These are phyloP conservation scores for Saccostrea echinata DNA, from an alignment of 1,140 invertebrate genomes.

Conservation along the genomic window DNA sequence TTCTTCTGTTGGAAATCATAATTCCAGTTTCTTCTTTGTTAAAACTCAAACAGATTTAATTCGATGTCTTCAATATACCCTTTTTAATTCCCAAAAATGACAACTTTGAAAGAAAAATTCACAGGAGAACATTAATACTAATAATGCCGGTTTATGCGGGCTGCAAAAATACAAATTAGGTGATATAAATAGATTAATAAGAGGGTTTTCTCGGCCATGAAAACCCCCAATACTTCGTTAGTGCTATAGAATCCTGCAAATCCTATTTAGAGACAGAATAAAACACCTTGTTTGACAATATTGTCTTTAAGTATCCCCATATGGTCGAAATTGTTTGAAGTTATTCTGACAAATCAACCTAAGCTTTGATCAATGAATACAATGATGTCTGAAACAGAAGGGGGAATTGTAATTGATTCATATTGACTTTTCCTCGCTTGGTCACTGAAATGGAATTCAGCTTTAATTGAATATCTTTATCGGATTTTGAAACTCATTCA, in stretches of 20 bases:
- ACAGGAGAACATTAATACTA: not conserved
- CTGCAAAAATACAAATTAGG: constrained; percentile 9
- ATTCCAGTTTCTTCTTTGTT: not conserved
- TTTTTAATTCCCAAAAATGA: not conserved
- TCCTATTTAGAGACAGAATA: not conserved
- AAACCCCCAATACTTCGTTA: constrained; percentile 7
- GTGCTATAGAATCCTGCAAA: not conserved
- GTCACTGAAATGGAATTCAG: not conserved
- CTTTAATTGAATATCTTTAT: not conserved
- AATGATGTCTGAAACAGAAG: not conserved
- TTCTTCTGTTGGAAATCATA: no score
- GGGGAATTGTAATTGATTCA: not conserved
- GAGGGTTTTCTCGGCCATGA: not conserved
- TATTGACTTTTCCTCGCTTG: not conserved
- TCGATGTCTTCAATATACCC: not conserved
- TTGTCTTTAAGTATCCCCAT: constrained; percentile 14
- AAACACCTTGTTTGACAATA: not conserved
- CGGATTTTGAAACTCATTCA: no score
- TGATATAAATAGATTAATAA: constrained; percentile 7
- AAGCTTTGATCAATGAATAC: not conserved
- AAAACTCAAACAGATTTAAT: not conserved
- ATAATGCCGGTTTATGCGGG: constrained; percentile 2
- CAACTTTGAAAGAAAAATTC: not conserved
- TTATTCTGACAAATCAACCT: not conserved
- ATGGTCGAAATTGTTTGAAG: constrained; percentile 2